Conservation (phyloP, 2,888 invertebrate genomes). For the Meandrusa payeni region DNA sequence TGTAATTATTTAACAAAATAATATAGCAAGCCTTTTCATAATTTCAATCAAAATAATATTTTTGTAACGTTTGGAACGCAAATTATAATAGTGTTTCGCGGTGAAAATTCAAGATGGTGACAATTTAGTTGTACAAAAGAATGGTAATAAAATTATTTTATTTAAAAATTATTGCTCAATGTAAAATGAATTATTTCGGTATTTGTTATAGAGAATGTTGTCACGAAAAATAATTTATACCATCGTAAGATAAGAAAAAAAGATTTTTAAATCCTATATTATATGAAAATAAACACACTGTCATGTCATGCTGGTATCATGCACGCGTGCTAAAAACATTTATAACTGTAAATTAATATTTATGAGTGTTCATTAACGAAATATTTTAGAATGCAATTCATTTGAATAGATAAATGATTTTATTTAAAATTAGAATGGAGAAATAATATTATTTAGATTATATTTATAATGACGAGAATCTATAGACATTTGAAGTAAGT, state of each 20-base stretch:
- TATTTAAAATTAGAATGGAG: not conserved
- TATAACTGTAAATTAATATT: conserved; percentile 21
- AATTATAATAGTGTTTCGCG: not conserved
- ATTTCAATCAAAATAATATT: no score
- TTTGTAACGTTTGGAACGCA: no score
- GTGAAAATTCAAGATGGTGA: no score
- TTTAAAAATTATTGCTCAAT: conserved; percentile 55
- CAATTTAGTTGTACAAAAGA: not conserved
- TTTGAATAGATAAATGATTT: conserved; percentile 4
- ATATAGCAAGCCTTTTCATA: no score
- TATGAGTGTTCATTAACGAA: conserved; percentile 4
- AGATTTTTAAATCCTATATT: conserved; percentile 68
- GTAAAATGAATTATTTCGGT: conserved; percentile 31
- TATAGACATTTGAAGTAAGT: conserved; percentile 1
- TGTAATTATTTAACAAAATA: conserved; percentile 8
- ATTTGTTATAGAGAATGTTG: conserved; percentile 47
- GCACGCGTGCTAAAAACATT: conserved; percentile 67
- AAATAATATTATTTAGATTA: not conserved
- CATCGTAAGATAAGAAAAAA: conserved; percentile 48
- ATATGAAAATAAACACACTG: conserved; percentile 51
- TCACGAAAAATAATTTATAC: conserved; percentile 49
- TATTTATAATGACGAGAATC: not conserved
- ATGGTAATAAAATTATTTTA: no score
- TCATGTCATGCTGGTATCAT: conserved; percentile 68
- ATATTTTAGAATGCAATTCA: not conserved